Percentiles rank a stretch among this genome's conserved stretches.
phyloP scores from a whole-genome alignment of 2,797 vertebrate genomes.

The Pipistrellus kuhlii region DNA sequence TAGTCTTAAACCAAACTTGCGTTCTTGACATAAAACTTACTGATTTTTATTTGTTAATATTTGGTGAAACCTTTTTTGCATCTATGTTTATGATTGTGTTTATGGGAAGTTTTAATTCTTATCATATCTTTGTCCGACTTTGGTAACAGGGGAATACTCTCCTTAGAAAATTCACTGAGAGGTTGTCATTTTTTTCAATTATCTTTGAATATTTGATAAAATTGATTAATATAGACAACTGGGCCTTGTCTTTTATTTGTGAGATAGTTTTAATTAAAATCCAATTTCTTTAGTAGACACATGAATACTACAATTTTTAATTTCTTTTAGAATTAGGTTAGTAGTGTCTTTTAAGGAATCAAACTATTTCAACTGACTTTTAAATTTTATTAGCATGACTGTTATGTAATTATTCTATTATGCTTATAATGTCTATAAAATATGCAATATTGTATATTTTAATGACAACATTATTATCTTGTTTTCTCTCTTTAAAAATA shows the following conservation, averaged over 20 bases:
- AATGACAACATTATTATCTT: not conserved
- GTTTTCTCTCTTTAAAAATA: not conserved
- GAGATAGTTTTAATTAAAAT: not conserved
- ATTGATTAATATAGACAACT: not conserved
- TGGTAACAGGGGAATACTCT: not conserved
- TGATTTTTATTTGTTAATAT: not conserved
- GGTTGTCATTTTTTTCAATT: not conserved
- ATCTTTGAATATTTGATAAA: not conserved
- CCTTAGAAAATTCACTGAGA: not conserved
- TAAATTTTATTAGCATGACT: not conserved
- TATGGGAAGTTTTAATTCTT: not conserved
- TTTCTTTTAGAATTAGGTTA: not conserved
- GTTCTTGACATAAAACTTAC: not conserved
- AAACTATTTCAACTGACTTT: not conserved
- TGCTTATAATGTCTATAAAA: not conserved
- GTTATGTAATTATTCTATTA: not conserved
- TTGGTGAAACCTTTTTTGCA: not conserved
- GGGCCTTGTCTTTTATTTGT: not conserved
- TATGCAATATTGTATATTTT: not conserved
- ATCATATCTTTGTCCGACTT: slow-evolving; percentile 31
- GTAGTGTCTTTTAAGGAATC: not conserved
- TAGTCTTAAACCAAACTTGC: not conserved
- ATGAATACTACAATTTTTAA: not conserved
- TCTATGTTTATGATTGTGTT: not conserved
- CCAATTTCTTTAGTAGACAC: not conserved